Conservation (phyloP, 1,140 invertebrate genomes). For the Aplysia californica region DNA sequence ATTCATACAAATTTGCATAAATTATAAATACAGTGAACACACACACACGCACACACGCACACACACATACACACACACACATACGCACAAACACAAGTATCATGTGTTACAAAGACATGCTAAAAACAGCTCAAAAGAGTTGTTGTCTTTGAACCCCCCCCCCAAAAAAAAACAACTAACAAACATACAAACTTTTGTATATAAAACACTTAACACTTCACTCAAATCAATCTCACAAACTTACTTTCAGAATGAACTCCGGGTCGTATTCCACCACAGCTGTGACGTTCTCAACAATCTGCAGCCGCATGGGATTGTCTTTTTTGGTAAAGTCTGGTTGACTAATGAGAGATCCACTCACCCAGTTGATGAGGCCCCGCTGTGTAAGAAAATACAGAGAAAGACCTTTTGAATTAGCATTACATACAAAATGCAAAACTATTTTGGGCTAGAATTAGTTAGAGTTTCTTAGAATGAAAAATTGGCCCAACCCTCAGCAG, state of each 20-base stretch:
- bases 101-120: not conserved
- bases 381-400: slow-evolving; percentile 31
- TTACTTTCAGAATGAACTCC: slow-evolving; percentile 70
- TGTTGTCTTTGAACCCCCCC: not conserved
- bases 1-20: too few relatives aligned
- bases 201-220: slow-evolving; percentile 1
- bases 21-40: too few relatives aligned
- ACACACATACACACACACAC: not conserved
- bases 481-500: not conserved
- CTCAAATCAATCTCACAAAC: not conserved
- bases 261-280: slow-evolving; percentile 64
- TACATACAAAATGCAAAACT: too few relatives aligned
- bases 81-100: not conserved
- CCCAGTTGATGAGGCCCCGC: slow-evolving; percentile 60
- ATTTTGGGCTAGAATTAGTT: not conserved
- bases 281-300: slow-evolving; percentile 46
- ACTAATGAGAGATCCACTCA: slow-evolving; percentile 65
- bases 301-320: slow-evolving; percentile 50
- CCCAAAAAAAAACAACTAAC: not conserved
- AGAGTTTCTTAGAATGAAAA: not conserved
- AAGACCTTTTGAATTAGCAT: not conserved
- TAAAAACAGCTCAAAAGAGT: not conserved
- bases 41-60: too few relatives aligned
- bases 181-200: not conserved
- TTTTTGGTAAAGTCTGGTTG: slow-evolving; percentile 62